Evolutionary conservation across 2,888 invertebrate genomes (phyloP), one percentile per base, ranked within the genome.

Genomic region (Atherix ibis): DNA sequence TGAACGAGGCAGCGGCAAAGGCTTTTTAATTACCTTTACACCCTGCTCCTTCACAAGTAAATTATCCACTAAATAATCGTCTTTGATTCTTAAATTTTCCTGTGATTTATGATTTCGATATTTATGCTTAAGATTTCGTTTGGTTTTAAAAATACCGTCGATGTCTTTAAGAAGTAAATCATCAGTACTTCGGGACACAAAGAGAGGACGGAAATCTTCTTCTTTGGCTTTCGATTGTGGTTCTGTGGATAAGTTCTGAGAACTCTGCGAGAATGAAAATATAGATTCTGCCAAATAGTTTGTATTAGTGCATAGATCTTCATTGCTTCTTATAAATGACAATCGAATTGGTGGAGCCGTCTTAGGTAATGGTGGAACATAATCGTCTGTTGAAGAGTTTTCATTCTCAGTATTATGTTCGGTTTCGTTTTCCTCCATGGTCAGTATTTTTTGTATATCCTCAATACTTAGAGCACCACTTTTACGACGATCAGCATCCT

Each of bases 151-250:
- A 10, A 42, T 33, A 17, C 46, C 45, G 37, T 44, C 46, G 28
- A 46, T 45, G 35, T 45, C 43, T 17, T 38, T 30, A 4, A 43
- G 17, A 3, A 46, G 22, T 25, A 51, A 43, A 43, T 46, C 44
- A 22, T 52, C 49, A 16, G 45, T 43, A 26, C 47, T 46, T 19
- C 45, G 44, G 5, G 46, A 45, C 29, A 43, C 39, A 18, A 46
- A 47, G 2, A 42, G 22, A 13, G 34, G 31, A 27, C n/a, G 35
- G 18, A 26, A 34, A 12, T 10, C 18, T 5, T 13, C 25, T 5
- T 35, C 31, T 17, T 26, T 35, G n/a, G n/a, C n/a, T n/a, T n/a
- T n/a, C n/a, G n/a, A n/a, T 4, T 30, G 29, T 18, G n/a, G 10
- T 8, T 22, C 26, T n/a, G 31, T 22, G 8, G 38, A 29, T 16